Conservation (phyloP, 2,113 vertebrate genomes). For the Indicator indicator region DNA sequence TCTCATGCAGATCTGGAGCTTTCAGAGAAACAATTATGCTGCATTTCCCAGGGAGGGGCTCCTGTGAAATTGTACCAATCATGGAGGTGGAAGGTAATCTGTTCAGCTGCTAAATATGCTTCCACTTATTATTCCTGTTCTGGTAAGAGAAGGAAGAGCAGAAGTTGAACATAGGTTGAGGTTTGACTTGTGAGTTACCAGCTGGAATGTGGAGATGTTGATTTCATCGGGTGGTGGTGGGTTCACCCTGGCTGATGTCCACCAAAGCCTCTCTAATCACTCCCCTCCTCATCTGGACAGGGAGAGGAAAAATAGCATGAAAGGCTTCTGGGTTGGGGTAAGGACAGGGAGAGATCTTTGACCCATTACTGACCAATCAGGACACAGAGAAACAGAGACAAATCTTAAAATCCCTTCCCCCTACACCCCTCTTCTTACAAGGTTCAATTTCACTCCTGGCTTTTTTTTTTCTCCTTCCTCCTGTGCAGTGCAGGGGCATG, state of each 20-base stretch:
- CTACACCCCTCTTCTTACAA: fast-evolving
- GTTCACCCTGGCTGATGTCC: background rate
- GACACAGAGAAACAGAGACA: background rate
- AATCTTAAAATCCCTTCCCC: background rate
- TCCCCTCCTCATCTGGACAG: background rate
- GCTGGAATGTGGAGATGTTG: background rate
- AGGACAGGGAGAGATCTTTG: background rate
- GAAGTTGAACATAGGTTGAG: background rate
- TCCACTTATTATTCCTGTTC: background rate
- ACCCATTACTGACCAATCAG: background rate
- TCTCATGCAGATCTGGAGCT: background rate
- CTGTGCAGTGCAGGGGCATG: too few relatives aligned
- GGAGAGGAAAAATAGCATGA: background rate
- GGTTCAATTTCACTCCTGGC: background rate
- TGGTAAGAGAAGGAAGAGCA: background rate
- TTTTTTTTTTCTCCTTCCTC: background rate
- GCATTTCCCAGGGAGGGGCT: background rate
- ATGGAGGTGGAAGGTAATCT: background rate
- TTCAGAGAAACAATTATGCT: background rate
- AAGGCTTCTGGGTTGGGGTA: background rate
- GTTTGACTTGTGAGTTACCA: background rate
- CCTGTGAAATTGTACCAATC: fast-evolving
- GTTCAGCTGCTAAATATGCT: background rate
- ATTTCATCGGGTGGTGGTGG: background rate
- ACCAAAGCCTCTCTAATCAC: background rate